Base-by-base conservation (phyloP, 2,888 invertebrate genomes). In the Plebejus anna region DNA sequence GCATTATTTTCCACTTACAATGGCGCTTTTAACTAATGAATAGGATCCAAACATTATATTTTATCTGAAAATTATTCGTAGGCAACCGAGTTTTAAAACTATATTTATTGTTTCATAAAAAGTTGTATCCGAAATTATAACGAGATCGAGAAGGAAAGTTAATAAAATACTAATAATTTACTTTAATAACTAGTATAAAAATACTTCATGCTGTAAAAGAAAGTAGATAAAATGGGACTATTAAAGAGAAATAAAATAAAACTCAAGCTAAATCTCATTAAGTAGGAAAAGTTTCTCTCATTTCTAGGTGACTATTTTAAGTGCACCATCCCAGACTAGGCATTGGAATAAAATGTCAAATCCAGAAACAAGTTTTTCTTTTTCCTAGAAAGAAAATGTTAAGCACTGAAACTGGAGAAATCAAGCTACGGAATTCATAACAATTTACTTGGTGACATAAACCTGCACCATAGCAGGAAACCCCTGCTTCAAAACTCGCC, bases 241-340 rank as follows among this genome's bases (percentile, higher is more conserved):
- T 66, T 66, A 11, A 32, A 66, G 11, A 66, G 28, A 11, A 66
- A 59, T 59, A 57, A 22, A 61, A 61, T 9, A 66, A 66, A 28
- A 66, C 11, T 66, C 61, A 66, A 66, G 32, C 28, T 66, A 66
- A 66, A 66, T 66, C 28, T 28, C 61, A 66, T 66, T 66, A 28
- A 66, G 61, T 13, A 66, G 61, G 61, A 66, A 66, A 66, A 66
- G 61, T 66, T 66, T 59, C 4, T 66, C 28, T 66, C 22, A 11
- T 28, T 28, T 13, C 22, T 66, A 66, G 32, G 61, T 66, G 28
- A 66, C 61, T 66, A 66, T 28, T 66, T 28, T 66, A 66, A 32
- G 28, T 66, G 32, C 22, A 22, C 59, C 22, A 6, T 59, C 7
- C 59, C 22, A 59, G 22, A 7, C 59, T 47, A 47, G 47, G 28